Base-by-base conservation (phyloP, 1,140 invertebrate species). In the Sitobion miscanthi region DNA sequence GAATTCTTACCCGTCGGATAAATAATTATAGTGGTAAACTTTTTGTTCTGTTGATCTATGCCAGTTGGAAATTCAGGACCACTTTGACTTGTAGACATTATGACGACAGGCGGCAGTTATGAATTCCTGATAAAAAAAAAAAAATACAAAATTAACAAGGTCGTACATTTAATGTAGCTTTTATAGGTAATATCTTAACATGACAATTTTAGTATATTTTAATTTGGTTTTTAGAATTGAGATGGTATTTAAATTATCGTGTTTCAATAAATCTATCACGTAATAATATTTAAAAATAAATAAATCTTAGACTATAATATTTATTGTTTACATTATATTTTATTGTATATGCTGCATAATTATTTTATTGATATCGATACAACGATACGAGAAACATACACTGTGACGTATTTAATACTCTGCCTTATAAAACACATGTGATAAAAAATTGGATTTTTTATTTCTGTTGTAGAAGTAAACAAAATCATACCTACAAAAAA, bases 1-100 rank as follows among this genome's bases (percentile, higher is more conserved):
- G 11, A 42, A n/a, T 42, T 30, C 94, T 95, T 94, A 96, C 96
- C 96, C 94, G 96, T 96, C 0, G 96, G 96, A 94, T 96, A 96
- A 90, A 96, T 95, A 85, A 96, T 95, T 90, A 96, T 95, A 42
- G 95, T 96, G 54, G 77, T 91, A 9, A 91, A 91, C 87, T 94
- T 94, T 69, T 94, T 94, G 82, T 94, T 91, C 8, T 92, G 93
- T 1, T 91, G 93, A 35, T 92, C 91, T 35, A 87, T 35, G 6
- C 42, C 69, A 38, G 25, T 20, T 47, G 93, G 57, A 47, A 93
- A 35, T 30, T 30, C 93, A 25, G 93, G 38, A 93, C 45, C 82
- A 42, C 82, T 57, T 25, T 93, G 91, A n/a, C 82, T 93, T 30
- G 82, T 20, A 17, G 91, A 85, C 91, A 93, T 93, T 92, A 77